Evolutionary conservation across 2,888 invertebrate genomes (phyloP), one percentile per base, ranked within the genome.

Genomic region (Mimachlamys varia): DNA sequence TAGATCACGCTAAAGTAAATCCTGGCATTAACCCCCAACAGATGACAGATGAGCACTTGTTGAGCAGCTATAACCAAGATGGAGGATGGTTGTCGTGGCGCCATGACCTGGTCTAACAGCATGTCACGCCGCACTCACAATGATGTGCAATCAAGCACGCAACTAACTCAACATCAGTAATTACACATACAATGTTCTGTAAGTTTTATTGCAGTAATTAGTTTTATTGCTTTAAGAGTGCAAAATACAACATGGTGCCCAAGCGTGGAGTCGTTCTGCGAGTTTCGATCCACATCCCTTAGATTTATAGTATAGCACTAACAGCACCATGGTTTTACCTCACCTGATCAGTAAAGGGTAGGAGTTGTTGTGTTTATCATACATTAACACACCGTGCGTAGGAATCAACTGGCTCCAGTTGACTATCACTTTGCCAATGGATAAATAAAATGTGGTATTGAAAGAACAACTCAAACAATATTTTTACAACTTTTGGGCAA

Each of bases 31-130:
- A 76, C 76, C 76, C 76, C 27, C 76, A 2, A 76, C 76, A 27
- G 76, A 76, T 76, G 76, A 76, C 76, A 76, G 33, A 76, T 33
- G 76, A 76, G 15, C 33, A 76, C 76, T 76, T 76, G 76, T 76
- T 76, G 76, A 76, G 76, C 76, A 76, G 76, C 76, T 76, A 76
- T 33, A 76, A 76, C 76, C 76, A 76, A 76, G 76, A 33, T 76
- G 76, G 76, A 76, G 76, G 33, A 76, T 76, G 33, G 76, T 33
- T 76, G 76, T 27, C 33, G 33, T 33, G 76, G 76, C 76, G 76
- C 76, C 76, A 76, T 76, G 76, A 76, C 76, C 76, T 76, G 76
- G 76, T 15, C 62, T 22, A 13, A 33, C 33, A 7, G 33, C 76
- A 76, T 76, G 76, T 76, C 76, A 76, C 76, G 2, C 33, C 27